These are phyloP conservation scores for Sebastes ruberrimus DNA, from an alignment of 2,797 vertebrate genomes.

Conservation along the genomic window DNA sequence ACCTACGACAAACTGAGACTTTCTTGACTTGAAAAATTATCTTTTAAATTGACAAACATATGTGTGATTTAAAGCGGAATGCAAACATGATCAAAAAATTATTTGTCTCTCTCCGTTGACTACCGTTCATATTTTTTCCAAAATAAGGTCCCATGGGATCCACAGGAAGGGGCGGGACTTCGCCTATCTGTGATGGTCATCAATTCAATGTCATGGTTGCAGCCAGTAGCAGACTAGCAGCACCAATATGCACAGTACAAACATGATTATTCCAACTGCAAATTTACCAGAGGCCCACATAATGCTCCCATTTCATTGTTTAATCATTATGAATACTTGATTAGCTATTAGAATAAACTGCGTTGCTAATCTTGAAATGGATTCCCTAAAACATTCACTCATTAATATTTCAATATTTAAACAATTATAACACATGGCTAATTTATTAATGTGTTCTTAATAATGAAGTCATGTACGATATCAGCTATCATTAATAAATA, in stretches of 20 bases:
- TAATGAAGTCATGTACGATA: background rate
- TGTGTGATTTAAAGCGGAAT: rapidly evolving
- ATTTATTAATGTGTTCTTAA: background rate
- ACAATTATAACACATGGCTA: background rate
- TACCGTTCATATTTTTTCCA: no score
- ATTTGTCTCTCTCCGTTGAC: no score
- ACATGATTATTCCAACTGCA: background rate
- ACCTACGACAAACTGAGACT: no score
- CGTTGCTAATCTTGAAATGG: background rate
- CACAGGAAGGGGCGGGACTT: no score
- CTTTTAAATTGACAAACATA: no score
- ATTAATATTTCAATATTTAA: conserved; percentile 1
- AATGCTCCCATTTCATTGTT: background rate
- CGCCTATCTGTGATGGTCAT: background rate
- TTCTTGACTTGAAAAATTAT: no score
- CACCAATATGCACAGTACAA: background rate
- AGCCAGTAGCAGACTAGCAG: background rate
- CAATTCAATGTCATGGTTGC: background rate
- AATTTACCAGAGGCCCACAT: background rate
- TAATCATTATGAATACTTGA: conserved; percentile 10
- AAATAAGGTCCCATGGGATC: no score
- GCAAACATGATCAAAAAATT: rapidly evolving
- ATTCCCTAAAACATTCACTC: background rate
- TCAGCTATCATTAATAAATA: background rate
- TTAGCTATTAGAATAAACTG: background rate